phyloP scores from a whole-genome alignment of 2,113 vertebrate species.

The Colaptes auratus region DNA sequence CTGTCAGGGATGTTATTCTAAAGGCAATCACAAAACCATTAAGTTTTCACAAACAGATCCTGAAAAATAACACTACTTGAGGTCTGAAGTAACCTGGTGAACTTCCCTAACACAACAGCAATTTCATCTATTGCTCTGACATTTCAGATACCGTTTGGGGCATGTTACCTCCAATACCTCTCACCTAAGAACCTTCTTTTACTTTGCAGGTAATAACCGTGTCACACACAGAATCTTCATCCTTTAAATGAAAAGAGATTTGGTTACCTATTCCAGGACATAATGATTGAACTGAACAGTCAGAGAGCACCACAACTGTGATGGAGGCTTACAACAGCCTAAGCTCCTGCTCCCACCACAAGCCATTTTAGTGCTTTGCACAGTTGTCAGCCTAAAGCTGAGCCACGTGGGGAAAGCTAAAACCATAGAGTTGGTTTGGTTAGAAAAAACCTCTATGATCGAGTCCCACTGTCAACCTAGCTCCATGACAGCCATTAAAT shows the following conservation, averaged over 20 bases:
- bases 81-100: not conserved
- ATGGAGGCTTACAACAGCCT: not conserved
- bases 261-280: not conserved
- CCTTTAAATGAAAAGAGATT: not conserved
- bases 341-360: not conserved
- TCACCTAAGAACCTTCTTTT: not conserved
- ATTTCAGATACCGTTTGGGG: not conserved
- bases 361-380: not conserved
- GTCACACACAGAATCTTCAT: not conserved
- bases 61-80: not conserved
- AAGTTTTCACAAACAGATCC: not conserved
- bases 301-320: rapidly evolving
- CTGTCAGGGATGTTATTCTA: not conserved
- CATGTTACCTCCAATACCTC: not conserved
- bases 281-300: not conserved
- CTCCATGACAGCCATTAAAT: no score
- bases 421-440: no score
- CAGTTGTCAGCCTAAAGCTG: not conserved
- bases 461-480: no score
- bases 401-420: not conserved
- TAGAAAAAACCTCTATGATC: no score
- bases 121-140: not conserved
- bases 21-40: not conserved
- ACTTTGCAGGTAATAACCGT: not conserved
- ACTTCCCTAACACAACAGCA: not conserved